Conservation (phyloP, 2,113 vertebrate species). For the Mustela nigripes region DNA sequence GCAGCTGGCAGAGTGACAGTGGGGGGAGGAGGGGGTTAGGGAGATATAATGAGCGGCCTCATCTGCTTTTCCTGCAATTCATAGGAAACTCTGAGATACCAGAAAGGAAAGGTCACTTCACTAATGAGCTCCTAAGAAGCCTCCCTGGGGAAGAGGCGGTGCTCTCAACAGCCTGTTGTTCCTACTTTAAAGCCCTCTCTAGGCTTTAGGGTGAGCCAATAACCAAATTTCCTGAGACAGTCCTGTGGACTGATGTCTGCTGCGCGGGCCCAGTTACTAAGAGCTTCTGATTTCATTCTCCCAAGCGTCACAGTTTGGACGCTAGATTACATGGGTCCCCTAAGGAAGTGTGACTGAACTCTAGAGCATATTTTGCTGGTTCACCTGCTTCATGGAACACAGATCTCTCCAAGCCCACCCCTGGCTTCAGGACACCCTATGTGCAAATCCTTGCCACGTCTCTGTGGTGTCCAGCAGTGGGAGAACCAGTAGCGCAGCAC, state of each 20-base stretch:
- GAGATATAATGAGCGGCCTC: neutral
- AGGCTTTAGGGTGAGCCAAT: neutral
- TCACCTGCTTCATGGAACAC: neutral
- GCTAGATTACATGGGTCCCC: neutral
- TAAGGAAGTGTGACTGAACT: neutral
- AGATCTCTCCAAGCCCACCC: neutral
- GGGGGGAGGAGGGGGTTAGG: too few species aligned
- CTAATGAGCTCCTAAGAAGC: neutral
- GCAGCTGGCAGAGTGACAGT: neutral
- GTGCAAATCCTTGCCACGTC: neutral
- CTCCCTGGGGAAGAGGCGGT: too few species aligned
- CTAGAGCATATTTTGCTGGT: neutral
- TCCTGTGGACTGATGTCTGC: neutral
- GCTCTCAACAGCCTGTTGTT: neutral
- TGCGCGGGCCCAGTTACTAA: too few species aligned
- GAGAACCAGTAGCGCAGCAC: neutral
- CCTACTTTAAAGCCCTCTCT: neutral
- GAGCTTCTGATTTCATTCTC: neutral
- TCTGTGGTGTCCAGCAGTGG: rapidly evolving
- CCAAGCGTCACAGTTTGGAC: neutral
- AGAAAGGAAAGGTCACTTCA: neutral
- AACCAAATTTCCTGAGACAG: neutral
- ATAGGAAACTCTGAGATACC: neutral
- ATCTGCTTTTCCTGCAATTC: neutral
- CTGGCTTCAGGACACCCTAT: neutral